Evolutionary conservation across 2,888 invertebrate species (phyloP).

Genomic region (Beris morrisii): DNA sequence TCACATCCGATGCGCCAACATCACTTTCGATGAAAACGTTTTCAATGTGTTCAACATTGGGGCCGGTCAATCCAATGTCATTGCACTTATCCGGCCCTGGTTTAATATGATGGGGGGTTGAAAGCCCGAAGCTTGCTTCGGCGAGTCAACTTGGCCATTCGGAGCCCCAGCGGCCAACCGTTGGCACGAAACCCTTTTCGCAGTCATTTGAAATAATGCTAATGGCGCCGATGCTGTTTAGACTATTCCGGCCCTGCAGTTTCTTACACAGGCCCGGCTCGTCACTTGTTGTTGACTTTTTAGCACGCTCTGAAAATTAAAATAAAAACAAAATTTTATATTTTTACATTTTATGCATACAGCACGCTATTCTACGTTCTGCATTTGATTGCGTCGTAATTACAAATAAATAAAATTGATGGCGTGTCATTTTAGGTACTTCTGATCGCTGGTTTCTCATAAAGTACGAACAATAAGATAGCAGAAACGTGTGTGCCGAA

Average conservation of each 20-base stretch:
- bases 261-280: conserved; percentile 64
- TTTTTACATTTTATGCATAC: too few relatives aligned
- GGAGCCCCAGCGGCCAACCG: conserved; percentile 88
- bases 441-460: too few relatives aligned
- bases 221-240: conserved; percentile 53
- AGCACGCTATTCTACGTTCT: too few relatives aligned
- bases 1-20: conserved; percentile 45
- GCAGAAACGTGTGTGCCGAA: too few relatives aligned
- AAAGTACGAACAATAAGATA: too few relatives aligned
- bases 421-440: too few relatives aligned
- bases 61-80: conserved; percentile 43
- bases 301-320: conserved; percentile 73
- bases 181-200: conserved; percentile 68
- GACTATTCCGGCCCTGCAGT: conserved; percentile 61
- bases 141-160: conserved; percentile 99
- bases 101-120: conserved; percentile 38
- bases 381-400: too few relatives aligned
- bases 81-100: conserved; percentile 31
- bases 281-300: conserved; percentile 66
- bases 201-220: conserved; percentile 58
- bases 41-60: conserved; percentile 41
- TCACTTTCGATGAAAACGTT: conserved; percentile 35
- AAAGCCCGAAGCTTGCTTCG: conserved; percentile 60
- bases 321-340: conserved; percentile 42
- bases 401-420: too few relatives aligned